Evolutionary conservation across 2,888 invertebrate genomes (phyloP).

Genomic region (Crocallis elinguaria): DNA sequence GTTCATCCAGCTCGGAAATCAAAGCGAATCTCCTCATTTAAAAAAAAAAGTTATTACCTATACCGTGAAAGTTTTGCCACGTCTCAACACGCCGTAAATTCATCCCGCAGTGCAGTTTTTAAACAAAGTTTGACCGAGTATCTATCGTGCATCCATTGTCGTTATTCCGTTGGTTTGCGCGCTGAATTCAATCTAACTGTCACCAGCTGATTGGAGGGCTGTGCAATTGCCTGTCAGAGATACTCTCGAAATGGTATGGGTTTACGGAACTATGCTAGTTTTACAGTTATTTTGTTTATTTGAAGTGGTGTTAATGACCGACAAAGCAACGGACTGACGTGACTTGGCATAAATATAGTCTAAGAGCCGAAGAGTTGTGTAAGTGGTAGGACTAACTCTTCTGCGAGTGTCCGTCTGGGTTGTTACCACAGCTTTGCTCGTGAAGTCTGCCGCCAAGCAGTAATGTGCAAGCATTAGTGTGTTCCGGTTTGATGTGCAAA

Average conservation of each 20-base stretch:
- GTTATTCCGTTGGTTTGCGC: conserved; percentile 54
- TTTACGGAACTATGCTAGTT: neutral
- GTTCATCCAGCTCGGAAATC: too few species aligned
- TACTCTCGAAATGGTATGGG: neutral
- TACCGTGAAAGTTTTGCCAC: neutral
- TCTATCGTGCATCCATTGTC: conserved; percentile 56
- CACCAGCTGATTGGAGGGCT: conserved; percentile 63
- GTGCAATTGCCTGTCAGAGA: conserved; percentile 37
- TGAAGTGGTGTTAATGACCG: too few species aligned
- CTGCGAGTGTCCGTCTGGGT: too few species aligned
- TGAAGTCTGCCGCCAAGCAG: too few species aligned
- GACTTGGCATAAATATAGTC: too few species aligned
- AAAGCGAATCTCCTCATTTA: too few species aligned
- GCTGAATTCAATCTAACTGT: conserved; percentile 67
- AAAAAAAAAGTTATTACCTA: neutral
- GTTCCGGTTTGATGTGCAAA: too few species aligned
- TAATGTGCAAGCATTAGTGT: too few species aligned
- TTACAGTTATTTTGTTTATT: neutral
- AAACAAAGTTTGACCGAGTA: conserved; percentile 22
- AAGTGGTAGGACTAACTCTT: too few species aligned
- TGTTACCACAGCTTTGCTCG: too few species aligned
- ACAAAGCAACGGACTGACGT: too few species aligned
- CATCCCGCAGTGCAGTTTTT: conserved; percentile 12
- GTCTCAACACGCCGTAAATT: neutral
- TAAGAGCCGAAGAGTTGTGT: too few species aligned